phyloP scores from a whole-genome alignment of 1,140 invertebrate species.

The Bombus terrestris region DNA sequence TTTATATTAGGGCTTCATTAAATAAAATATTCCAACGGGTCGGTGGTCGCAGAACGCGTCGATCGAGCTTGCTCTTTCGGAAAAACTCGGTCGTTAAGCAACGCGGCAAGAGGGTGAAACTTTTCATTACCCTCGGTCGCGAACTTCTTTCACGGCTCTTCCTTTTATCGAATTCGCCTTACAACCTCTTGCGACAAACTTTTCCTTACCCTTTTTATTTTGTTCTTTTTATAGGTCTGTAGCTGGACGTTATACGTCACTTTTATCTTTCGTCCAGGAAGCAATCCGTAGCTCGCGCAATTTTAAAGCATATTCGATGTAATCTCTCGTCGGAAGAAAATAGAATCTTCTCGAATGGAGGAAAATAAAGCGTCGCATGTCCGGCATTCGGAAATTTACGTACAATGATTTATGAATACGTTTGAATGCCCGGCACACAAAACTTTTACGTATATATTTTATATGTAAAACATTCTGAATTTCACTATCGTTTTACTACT shows the following conservation, averaged over 20 bases:
- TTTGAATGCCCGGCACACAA: background rate
- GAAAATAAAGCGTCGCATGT: conserved; percentile 32
- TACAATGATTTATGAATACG: background rate
- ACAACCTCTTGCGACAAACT: conserved; percentile 21
- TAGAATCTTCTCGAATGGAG: conserved; percentile 33
- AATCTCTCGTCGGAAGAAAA: conserved; percentile 11
- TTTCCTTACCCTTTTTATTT: background rate
- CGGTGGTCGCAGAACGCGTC: background rate
- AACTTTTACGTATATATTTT: background rate
- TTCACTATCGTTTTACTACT: too few species aligned
- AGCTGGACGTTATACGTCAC: conserved; percentile 29
- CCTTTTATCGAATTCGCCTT: conserved; percentile 1
- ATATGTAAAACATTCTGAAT: too few species aligned
- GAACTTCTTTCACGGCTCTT: conserved; percentile 3
- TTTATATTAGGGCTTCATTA: conserved; percentile 76
- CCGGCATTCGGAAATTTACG: conserved; percentile 41
- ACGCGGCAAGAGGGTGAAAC: conserved; percentile 32
- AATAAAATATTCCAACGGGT: conserved; percentile 66
- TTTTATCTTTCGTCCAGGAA: conserved; percentile 27
- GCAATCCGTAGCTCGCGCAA: conserved; percentile 7
- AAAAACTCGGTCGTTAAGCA: conserved; percentile 23
- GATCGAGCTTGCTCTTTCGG: conserved; percentile 7
- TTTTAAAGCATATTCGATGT: conserved; percentile 45
- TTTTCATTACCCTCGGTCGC: conserved; percentile 47
- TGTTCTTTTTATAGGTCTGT: background rate